Percentiles rank a stretch among this genome's conserved stretches.
phyloP scores from a whole-genome alignment of 2,113 vertebrate genomes.

The Nycticorax nycticorax region DNA sequence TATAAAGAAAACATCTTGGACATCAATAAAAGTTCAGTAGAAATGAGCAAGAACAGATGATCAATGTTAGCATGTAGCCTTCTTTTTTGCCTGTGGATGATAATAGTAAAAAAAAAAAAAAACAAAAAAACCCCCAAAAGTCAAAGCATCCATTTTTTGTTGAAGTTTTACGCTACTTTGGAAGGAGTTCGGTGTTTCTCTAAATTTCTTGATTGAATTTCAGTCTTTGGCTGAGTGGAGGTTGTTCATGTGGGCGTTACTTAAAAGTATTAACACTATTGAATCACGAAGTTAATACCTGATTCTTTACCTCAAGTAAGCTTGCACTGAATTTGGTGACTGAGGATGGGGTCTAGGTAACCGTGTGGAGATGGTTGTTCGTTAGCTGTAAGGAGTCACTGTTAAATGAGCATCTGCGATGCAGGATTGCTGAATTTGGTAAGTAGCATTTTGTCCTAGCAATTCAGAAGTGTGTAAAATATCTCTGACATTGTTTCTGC shows the following conservation, averaged over 20 bases:
- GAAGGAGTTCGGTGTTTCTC: not conserved
- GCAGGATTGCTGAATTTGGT: not conserved
- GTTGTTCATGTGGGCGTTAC: not conserved
- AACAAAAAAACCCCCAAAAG: no score
- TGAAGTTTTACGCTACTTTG: not conserved
- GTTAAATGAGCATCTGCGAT: not conserved
- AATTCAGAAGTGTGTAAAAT: not conserved
- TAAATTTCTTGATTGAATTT: not conserved
- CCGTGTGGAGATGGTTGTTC: accelerated
- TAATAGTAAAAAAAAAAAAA: not conserved
- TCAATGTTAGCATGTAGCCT: not conserved
- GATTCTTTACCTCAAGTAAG: not conserved
- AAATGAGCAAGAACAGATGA: not conserved
- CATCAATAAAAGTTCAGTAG: not conserved
- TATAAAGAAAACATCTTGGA: not conserved
- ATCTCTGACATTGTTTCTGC: not conserved
- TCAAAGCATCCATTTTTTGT: not conserved
- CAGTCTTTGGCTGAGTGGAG: not conserved
- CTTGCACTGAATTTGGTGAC: not conserved
- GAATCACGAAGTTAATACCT: not conserved
- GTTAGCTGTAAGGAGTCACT: not conserved
- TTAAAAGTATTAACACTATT: not conserved
- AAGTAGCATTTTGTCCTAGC: not conserved
- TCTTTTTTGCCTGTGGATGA: not conserved
- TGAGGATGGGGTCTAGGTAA: no score